Conservation (phyloP, 2,797 vertebrate species). For the Gymnopithys bicolor region DNA sequence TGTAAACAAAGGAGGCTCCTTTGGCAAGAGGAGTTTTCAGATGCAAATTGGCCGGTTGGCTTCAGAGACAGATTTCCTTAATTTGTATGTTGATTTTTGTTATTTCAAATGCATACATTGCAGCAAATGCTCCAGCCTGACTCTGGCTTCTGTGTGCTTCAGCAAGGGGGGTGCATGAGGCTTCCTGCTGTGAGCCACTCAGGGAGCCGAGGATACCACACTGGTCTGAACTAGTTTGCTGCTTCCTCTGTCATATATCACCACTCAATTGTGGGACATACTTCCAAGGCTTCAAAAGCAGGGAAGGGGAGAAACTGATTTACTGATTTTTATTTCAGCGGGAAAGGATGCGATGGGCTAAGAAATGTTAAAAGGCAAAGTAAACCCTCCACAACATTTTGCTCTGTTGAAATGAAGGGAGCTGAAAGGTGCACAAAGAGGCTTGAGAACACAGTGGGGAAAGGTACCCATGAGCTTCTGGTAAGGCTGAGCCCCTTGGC, state of each 20-base stretch:
- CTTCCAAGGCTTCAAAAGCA: background rate
- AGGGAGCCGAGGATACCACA: background rate
- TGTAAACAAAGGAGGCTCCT: background rate
- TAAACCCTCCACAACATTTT: background rate
- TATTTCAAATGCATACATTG: conserved; percentile 1
- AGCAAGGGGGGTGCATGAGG: background rate
- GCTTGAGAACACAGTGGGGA: background rate
- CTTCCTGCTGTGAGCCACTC: background rate
- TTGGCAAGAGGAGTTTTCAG: background rate
- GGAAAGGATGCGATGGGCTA: background rate
- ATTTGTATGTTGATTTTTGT: conserved; percentile 20
- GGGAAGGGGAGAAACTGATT: background rate
- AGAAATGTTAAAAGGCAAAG: background rate
- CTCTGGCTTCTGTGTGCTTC: background rate
- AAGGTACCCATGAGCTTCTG: background rate
- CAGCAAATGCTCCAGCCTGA: background rate
- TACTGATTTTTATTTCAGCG: background rate
- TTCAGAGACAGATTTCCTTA: conserved; percentile 28
- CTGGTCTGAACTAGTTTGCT: conserved; percentile 28
- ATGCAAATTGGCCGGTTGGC: background rate
- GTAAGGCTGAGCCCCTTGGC: background rate
- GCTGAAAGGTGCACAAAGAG: background rate
- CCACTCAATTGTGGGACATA: rapidly evolving
- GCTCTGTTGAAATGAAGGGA: background rate
- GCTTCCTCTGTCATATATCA: background rate